These are phyloP conservation scores for Eulemur albifrons DNA, from an alignment of 2,797 vertebrate species.

Conservation along the genomic window DNA sequence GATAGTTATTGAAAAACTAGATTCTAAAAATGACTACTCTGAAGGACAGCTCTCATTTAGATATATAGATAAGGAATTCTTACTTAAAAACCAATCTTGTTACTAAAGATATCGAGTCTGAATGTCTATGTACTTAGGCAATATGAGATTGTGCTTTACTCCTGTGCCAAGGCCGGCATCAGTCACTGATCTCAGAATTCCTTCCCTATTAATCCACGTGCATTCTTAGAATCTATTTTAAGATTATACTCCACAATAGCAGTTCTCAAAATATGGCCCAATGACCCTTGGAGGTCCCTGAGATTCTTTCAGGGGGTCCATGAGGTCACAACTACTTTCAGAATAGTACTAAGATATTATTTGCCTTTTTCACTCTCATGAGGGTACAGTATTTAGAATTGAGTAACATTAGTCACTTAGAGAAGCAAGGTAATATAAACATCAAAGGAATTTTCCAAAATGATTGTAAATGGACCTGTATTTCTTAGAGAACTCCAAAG, in stretches of 20 bases:
- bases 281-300: not conserved
- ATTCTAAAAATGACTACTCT: not conserved
- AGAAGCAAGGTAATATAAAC: not conserved
- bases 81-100: not conserved
- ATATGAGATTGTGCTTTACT: not conserved
- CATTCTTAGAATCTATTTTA: not conserved
- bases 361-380: not conserved
- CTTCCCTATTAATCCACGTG: not conserved
- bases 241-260: not conserved
- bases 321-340: not conserved
- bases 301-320: not conserved
- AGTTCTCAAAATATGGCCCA: not conserved
- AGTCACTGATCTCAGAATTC: not conserved
- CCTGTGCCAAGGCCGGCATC: no score
- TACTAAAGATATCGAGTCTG: not conserved
- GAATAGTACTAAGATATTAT: not conserved
- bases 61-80: not conserved
- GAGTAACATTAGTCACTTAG: not conserved
- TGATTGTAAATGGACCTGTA: not conserved
- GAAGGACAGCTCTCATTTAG: not conserved
- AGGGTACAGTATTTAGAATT: not conserved
- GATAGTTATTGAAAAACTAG: not conserved
- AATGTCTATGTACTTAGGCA: not conserved
- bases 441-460: not conserved
- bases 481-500: constrained; percentile 10